A percentile compares a stretch with the other conserved stretches of the same genome.
These are phyloP conservation scores for Pitangus sulphuratus DNA, from an alignment of 2,797 vertebrate genomes.

Conservation along the genomic window DNA sequence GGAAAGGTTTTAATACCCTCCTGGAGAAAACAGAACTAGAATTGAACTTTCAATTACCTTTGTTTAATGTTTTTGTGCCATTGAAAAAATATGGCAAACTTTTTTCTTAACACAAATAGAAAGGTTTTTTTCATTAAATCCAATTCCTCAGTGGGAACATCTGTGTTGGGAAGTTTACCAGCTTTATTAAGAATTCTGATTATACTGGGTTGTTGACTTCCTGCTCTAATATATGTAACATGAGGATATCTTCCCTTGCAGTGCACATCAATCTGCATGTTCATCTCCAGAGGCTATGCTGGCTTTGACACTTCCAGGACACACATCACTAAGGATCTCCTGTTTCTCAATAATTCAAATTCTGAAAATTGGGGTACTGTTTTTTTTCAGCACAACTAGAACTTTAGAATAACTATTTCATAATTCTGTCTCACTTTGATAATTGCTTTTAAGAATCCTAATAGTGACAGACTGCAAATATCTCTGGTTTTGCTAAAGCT, in stretches of 20 bases:
- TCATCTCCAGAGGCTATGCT: background rate
- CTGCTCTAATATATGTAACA: background rate
- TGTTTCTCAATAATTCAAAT: background rate
- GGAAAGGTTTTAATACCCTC: background rate
- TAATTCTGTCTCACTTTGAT: background rate
- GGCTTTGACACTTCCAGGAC: background rate
- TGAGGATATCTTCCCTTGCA: background rate
- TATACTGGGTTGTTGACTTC: background rate
- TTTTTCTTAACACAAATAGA: background rate
- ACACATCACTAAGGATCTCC: background rate
- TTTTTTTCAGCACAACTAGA: background rate
- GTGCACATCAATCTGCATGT: background rate
- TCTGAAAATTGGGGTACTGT: background rate
- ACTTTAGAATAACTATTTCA: background rate
- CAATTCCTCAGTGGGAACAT: background rate
- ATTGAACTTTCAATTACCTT: background rate
- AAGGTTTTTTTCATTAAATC: background rate
- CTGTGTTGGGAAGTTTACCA: background rate
- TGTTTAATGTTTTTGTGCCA: background rate
- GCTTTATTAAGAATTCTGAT: background rate
- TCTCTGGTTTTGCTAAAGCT: background rate
- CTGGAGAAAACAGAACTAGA: background rate
- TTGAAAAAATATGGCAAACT: background rate
- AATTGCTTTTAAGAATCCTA: background rate
- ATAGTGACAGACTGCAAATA: background rate